phyloP scores from a whole-genome alignment of 2,797 vertebrate genomes.

The Onychomys leucogaster region DNA sequence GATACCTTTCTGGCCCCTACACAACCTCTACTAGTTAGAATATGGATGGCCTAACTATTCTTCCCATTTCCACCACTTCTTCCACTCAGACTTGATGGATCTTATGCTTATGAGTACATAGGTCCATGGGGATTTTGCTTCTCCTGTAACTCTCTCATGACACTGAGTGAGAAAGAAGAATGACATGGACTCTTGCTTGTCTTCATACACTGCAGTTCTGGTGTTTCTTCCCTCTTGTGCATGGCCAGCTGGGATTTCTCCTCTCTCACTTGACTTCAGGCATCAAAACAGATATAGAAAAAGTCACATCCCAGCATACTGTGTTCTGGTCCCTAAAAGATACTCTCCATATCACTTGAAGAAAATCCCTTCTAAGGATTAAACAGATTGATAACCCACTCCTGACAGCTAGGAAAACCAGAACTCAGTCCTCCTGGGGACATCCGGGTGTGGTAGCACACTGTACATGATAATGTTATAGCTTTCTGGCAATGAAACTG shows the following conservation, averaged over 20 bases:
- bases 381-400: not conserved
- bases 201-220: not conserved
- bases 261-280: not conserved
- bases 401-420: not conserved
- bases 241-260: not conserved
- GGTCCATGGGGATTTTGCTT: not conserved
- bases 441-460: too few relatives aligned
- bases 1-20: not conserved
- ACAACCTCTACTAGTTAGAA: not conserved
- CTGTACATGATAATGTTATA: not conserved
- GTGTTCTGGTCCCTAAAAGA: not conserved
- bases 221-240: not conserved
- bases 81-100: not conserved
- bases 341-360: not conserved
- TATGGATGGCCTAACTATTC: not conserved
- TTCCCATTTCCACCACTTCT: not conserved
- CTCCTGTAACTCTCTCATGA: fast-evolving
- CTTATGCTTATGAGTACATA: not conserved
- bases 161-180: too few relatives aligned
- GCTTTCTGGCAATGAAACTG: not conserved
- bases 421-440: not conserved
- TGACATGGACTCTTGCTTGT: not conserved
- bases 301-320: fast-evolving
- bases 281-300: not conserved
- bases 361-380: not conserved